These are phyloP conservation scores for Hoplias malabaricus DNA, from an alignment of 2,113 vertebrate genomes.

Conservation along the genomic window DNA sequence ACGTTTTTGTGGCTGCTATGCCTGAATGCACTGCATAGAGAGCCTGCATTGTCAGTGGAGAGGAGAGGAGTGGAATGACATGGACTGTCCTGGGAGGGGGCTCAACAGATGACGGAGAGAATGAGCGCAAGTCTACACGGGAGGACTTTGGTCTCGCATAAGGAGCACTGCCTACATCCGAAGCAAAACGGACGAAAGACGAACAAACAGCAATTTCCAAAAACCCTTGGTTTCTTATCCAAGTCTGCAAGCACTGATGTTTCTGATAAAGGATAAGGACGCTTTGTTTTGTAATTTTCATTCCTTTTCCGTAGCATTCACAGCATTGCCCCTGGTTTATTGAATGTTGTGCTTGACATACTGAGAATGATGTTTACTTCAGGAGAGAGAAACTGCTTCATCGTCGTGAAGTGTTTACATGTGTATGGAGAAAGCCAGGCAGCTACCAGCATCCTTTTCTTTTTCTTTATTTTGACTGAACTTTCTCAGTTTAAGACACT, in stretches of 20 bases:
- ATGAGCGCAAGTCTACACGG: conserved; percentile 44
- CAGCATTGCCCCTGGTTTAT: conserved; percentile 3
- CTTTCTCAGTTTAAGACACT: conserved; percentile 46
- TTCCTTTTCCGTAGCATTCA: conserved; percentile 24
- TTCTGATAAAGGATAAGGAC: not conserved
- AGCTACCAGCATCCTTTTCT: conserved; percentile 39
- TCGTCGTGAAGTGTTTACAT: not conserved
- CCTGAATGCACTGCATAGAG: conserved; percentile 32
- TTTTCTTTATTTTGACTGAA: conserved; percentile 51
- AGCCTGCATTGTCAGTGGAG: not conserved
- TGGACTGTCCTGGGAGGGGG: conserved; percentile 4
- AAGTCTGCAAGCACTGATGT: conserved; percentile 3
- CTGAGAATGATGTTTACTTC: conserved; percentile 12
- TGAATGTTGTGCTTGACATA: not conserved
- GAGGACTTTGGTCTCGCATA: not conserved
- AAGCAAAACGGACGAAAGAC: conserved; percentile 6
- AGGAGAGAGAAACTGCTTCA: not conserved
- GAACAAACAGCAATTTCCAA: conserved; percentile 12
- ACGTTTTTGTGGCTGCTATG: conserved; percentile 27
- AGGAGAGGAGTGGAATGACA: no score
- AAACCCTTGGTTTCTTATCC: not conserved
- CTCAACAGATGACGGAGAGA: not conserved
- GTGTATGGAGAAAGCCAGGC: conserved; percentile 39
- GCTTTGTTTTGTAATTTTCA: not conserved
- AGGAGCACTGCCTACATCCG: not conserved